Percentiles rank a stretch among this genome's conserved stretches.
phyloP scores from a whole-genome alignment of 1,140 invertebrate species.

The Orius insidiosus region DNA sequence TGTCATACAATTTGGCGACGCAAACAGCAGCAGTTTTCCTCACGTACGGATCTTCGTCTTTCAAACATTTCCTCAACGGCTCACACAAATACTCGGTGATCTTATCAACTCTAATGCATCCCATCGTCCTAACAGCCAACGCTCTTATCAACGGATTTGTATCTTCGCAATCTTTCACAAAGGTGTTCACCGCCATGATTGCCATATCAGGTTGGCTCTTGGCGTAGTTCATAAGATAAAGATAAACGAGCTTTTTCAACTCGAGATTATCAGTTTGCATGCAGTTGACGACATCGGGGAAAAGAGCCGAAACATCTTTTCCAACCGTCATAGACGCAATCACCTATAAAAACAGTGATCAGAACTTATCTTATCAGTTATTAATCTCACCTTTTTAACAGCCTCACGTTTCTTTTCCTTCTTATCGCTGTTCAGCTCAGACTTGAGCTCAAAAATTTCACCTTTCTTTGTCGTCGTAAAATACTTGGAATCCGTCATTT shows the following conservation, averaged over 20 bases:
- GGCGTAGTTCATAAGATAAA: constrained; percentile 99
- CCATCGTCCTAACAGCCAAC: constrained; percentile 97
- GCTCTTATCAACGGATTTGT: constrained; percentile 97
- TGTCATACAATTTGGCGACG: constrained; percentile 98
- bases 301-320: constrained; percentile 86
- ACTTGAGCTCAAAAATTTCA: constrained; percentile 97
- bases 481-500: constrained; percentile 99
- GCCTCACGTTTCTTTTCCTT: constrained; percentile 99
- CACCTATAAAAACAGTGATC: constrained; percentile 27
- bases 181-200: constrained; percentile 99
- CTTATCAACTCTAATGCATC: constrained; percentile 98
- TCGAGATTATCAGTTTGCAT: constrained; percentile 99
- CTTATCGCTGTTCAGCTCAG: constrained; percentile 98
- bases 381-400: constrained; percentile 98
- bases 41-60: constrained; percentile 99
- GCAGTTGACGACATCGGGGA: constrained; percentile 98
- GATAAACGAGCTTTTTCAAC: constrained; percentile 96
- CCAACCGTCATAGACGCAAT: constrained; percentile 99
- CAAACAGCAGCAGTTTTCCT: constrained; percentile 96
- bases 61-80: constrained; percentile 92
- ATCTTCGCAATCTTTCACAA: constrained; percentile 99
- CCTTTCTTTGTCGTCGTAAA: constrained; percentile 99
- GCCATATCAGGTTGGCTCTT: constrained; percentile 99
- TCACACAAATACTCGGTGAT: constrained; percentile 99
- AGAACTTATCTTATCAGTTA: constrained; percentile 24